Percentiles rank a stretch among this genome's conserved stretches.
These are phyloP conservation scores for Diaperis boleti DNA, from an alignment of 2,888 invertebrate genomes.

Conservation along the genomic window DNA sequence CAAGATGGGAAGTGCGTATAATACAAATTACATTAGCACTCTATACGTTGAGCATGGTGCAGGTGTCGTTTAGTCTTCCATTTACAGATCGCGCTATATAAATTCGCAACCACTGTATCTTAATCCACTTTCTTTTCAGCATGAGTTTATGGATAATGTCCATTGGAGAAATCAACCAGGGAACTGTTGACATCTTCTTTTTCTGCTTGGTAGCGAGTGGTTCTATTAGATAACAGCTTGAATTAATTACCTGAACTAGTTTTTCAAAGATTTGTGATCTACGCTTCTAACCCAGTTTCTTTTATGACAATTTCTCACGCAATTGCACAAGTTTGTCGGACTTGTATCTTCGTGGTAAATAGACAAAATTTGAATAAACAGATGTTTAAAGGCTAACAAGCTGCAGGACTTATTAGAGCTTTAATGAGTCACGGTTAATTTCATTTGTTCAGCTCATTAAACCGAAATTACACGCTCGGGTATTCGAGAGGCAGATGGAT, in stretches of 20 bases:
- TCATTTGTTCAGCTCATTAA: slow-evolving; percentile 51
- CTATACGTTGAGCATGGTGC: slow-evolving; percentile 32
- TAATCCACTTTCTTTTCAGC: slow-evolving; percentile 16
- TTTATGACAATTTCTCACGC: slow-evolving; percentile 48
- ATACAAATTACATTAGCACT: slow-evolving; percentile 40
- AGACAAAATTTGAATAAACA: slow-evolving; percentile 35
- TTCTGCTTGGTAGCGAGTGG: background rate
- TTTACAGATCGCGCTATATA: slow-evolving; percentile 22
- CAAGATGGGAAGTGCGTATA: slow-evolving; percentile 34
- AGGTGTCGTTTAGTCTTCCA: slow-evolving; percentile 34
- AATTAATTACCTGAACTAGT: slow-evolving; percentile 53
- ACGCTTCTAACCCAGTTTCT: slow-evolving; percentile 53
- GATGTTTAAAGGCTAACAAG: slow-evolving; percentile 34
- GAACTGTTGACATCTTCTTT: background rate
- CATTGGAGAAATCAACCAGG: background rate
- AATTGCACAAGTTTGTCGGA: slow-evolving; percentile 33
- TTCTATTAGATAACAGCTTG: slow-evolving; percentile 42
- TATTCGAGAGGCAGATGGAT: slow-evolving; percentile 32
- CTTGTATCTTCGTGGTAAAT: slow-evolving; percentile 4
- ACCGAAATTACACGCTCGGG: slow-evolving; percentile 39
- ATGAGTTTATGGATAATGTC: background rate
- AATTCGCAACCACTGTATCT: slow-evolving; percentile 27
- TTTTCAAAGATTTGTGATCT: slow-evolving; percentile 47
- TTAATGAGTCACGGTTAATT: slow-evolving; percentile 52
- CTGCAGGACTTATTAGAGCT: slow-evolving; percentile 35